A percentile compares a stretch with the other conserved stretches of the same genome.
These are phyloP conservation scores for Drosophila algonquin DNA, from an alignment of 2,888 invertebrate species.

Conservation along the genomic window DNA sequence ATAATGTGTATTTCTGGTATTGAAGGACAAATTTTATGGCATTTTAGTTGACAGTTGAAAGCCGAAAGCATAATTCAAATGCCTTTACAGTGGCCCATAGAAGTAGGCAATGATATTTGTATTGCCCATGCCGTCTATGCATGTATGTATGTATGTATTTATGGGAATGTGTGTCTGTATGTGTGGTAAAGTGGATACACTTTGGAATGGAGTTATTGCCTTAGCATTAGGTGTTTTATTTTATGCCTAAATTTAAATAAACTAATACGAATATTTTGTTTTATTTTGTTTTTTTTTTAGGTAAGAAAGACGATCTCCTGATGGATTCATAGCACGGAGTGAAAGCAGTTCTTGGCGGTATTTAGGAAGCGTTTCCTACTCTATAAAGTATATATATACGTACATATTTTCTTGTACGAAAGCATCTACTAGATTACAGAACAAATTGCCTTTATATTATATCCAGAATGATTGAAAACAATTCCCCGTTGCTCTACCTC, in stretches of 20 bases:
- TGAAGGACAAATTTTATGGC: slow-evolving; percentile 50
- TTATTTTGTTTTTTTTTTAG: background rate
- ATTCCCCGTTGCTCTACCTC: too few relatives aligned
- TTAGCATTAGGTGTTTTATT: background rate
- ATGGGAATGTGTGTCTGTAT: too few relatives aligned
- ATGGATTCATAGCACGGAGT: background rate
- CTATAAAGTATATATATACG: too few relatives aligned
- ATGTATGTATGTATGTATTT: too few relatives aligned
- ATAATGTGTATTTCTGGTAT: slow-evolving; percentile 33
- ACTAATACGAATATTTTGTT: background rate
- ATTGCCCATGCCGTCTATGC: background rate
- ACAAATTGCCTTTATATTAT: too few relatives aligned
- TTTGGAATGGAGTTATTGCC: background rate
- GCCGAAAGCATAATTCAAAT: slow-evolving; percentile 13
- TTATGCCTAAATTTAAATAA: background rate
- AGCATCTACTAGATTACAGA: too few relatives aligned
- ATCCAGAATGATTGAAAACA: too few relatives aligned
- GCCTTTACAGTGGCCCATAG: slow-evolving; percentile 11
- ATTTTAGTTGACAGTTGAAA: slow-evolving; percentile 47
- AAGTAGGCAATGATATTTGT: slow-evolving; percentile 22
- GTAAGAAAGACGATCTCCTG: background rate
- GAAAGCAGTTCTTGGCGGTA: background rate
- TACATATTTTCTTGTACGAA: too few relatives aligned
- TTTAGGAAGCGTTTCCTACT: too few relatives aligned
- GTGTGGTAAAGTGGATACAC: background rate